Conservation (phyloP, 2,888 invertebrate species). For the Cartodere bifasciata region DNA sequence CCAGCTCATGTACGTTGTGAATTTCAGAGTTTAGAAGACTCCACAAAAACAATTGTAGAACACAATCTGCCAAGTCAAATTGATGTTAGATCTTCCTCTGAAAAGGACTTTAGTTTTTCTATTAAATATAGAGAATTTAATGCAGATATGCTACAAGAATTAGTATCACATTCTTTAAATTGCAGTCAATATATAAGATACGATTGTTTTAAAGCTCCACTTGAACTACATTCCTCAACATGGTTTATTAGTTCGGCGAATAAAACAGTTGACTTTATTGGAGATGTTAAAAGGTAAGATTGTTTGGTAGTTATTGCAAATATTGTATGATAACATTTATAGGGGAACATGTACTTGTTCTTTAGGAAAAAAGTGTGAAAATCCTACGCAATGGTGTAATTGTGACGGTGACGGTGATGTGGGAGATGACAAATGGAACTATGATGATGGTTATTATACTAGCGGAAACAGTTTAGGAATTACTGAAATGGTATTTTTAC, state of each 20-base stretch:
- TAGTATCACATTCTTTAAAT: slow-evolving; percentile 78
- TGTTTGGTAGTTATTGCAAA: background rate
- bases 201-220: slow-evolving; percentile 78
- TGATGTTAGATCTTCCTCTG: slow-evolving; percentile 67
- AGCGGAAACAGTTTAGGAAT: slow-evolving; percentile 74
- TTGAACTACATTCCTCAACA: slow-evolving; percentile 76
- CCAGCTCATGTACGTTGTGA: slow-evolving; percentile 88
- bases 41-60: slow-evolving; percentile 78
- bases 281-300: slow-evolving; percentile 62
- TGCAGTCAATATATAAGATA: slow-evolving; percentile 84
- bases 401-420: slow-evolving; percentile 72
- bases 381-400: slow-evolving; percentile 74
- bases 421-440: slow-evolving; percentile 74
- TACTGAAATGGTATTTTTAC: slow-evolving; percentile 80
- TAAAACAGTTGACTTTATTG: slow-evolving; percentile 66
- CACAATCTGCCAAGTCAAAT: slow-evolving; percentile 85
- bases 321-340: slow-evolving; percentile 18
- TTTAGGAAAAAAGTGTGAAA: slow-evolving; percentile 70
- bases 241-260: slow-evolving; percentile 80
- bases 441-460: slow-evolving; percentile 77
- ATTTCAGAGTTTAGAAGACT: slow-evolving; percentile 75
- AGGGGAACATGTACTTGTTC: slow-evolving; percentile 65
- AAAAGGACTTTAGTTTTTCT: slow-evolving; percentile 70
- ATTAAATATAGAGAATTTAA: slow-evolving; percentile 83
- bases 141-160: slow-evolving; percentile 80